phyloP scores from a whole-genome alignment of 1,140 invertebrate species.

The Cydia fagiglandana region DNA sequence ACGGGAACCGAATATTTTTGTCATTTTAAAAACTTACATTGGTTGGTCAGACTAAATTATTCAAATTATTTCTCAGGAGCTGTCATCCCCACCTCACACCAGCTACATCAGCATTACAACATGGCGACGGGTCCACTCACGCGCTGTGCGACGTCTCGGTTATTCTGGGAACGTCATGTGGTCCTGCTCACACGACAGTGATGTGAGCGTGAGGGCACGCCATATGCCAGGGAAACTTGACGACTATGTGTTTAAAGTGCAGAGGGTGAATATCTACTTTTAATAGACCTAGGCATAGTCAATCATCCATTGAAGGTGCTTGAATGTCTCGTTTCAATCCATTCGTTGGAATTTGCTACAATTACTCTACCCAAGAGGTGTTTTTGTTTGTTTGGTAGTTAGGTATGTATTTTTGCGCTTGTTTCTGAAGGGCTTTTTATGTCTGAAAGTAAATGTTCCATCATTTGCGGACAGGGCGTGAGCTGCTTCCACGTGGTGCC shows the following conservation, averaged over 20 bases:
- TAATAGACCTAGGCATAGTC: too few species aligned
- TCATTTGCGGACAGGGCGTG: conserved; percentile 66
- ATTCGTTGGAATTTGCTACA: too few species aligned
- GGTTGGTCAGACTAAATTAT: too few species aligned
- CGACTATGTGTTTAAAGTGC: conserved; percentile 75
- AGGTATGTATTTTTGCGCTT: too few species aligned
- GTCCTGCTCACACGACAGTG: conserved; percentile 76
- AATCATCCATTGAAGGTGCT: too few species aligned
- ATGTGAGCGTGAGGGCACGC: conserved; percentile 66
- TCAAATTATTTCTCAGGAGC: conserved; percentile 45
- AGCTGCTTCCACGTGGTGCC: conserved; percentile 74
- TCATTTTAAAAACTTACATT: too few species aligned
- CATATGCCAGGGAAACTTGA: conserved; percentile 67
- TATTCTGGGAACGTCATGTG: conserved; percentile 62
- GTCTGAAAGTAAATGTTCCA: not conserved
- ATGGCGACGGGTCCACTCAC: conserved; percentile 60
- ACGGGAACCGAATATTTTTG: too few species aligned
- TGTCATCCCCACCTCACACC: conserved; percentile 71
- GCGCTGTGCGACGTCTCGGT: conserved; percentile 4
- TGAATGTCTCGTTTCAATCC: too few species aligned
- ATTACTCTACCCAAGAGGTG: too few species aligned
- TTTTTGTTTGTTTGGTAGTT: too few species aligned
- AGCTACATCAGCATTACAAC: conserved; percentile 63
- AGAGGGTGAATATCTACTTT: conserved; percentile 58
- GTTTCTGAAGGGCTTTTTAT: too few species aligned